Percentiles rank a stretch among this genome's conserved stretches.
Evolutionary conservation across 2,797 vertebrate genomes (phyloP).

Genomic region (Thaleichthys pacificus): DNA sequence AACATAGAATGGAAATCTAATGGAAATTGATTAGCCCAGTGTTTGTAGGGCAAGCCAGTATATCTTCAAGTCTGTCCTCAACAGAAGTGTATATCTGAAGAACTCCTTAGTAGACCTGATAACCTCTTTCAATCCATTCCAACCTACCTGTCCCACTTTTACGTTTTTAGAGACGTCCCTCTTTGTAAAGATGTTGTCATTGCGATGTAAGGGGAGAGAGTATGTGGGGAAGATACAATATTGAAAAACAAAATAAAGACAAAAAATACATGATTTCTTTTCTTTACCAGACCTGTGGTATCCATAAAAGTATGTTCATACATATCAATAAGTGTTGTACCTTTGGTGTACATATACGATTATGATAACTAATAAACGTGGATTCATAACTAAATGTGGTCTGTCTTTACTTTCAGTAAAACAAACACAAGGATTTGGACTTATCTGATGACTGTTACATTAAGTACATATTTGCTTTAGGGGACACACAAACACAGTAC

Average conservation of each 20-base stretch:
- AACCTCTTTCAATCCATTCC: conserved; percentile 53
- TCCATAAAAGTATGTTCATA: conserved; percentile 79
- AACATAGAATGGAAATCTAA: conserved; percentile 34
- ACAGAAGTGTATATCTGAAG: conserved; percentile 52
- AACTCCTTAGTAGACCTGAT: conserved; percentile 50
- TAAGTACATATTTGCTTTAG: background rate
- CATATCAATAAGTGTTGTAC: conserved; percentile 94
- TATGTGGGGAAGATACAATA: conserved; percentile 55
- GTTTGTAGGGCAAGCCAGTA: conserved; percentile 50
- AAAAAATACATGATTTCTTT: conserved; percentile 59
- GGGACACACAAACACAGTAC: background rate
- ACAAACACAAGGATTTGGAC: background rate
- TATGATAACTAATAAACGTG: conserved; percentile 95
- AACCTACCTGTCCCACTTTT: conserved; percentile 59
- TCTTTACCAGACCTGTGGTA: conserved; percentile 70
- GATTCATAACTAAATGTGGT: conserved; percentile 84
- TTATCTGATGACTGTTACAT: background rate
- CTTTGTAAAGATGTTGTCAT: conserved; percentile 82
- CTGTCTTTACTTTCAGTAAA: conserved; percentile 22
- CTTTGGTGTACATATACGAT: conserved; percentile 94
- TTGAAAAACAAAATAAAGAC: conserved; percentile 57
- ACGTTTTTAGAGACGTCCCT: conserved; percentile 79
- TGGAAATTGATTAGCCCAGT: conserved; percentile 37
- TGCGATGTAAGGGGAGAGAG: conserved; percentile 76
- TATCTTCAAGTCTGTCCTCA: conserved; percentile 60